Evolutionary conservation across 2,888 invertebrate species (phyloP).

Genomic region (Zelleria hepariella): DNA sequence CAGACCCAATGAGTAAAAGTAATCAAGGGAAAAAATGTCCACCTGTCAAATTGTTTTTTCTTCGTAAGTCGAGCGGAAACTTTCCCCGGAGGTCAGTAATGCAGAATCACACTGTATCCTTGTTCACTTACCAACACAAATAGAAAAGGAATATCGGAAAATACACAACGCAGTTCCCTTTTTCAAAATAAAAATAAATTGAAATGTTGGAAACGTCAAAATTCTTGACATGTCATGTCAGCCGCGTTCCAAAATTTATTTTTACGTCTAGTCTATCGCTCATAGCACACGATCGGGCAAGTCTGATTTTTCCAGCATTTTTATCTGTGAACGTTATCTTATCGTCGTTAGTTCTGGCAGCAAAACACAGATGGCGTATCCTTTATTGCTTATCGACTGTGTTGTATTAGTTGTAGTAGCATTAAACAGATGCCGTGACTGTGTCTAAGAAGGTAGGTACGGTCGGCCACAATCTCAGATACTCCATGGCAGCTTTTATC

Average conservation of each 20-base stretch:
- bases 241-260: not conserved
- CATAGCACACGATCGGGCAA: too few species aligned
- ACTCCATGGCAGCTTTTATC: too few species aligned
- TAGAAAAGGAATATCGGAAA: constrained; percentile 1
- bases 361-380: too few species aligned
- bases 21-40: constrained; percentile 10
- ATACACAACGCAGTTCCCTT: constrained; percentile 5
- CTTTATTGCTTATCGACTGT: too few species aligned
- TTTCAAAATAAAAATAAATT: constrained; percentile 9
- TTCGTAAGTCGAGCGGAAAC: not conserved
- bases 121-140: not conserved
- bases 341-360: too few species aligned
- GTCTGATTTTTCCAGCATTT: too few species aligned
- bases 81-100: not conserved
- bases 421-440: too few species aligned
- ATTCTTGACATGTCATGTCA: constrained; percentile 12
- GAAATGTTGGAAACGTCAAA: constrained; percentile 9
- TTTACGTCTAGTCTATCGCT: too few species aligned
- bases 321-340: too few species aligned
- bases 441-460: too few species aligned
- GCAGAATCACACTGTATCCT: not conserved
- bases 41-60: constrained; percentile 1
- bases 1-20: constrained; percentile 8
- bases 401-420: too few species aligned
- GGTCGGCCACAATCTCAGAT: too few species aligned